Base-by-base conservation (phyloP, 2,888 invertebrate genomes). In the Oxyteleia sp. region DNA sequence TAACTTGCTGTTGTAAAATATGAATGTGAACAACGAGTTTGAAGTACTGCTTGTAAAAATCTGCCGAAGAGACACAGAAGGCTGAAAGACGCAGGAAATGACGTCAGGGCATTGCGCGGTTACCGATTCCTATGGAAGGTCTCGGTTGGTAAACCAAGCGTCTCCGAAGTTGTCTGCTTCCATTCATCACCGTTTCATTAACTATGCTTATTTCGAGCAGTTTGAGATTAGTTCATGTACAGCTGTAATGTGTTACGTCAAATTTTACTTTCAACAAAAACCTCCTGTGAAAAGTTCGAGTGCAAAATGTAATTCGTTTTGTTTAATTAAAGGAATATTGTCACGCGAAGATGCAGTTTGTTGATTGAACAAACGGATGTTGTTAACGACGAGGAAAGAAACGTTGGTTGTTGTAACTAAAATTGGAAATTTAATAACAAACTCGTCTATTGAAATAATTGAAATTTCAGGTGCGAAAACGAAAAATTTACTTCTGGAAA, bases 91-190 rank as follows among this genome's bases (percentile, higher is more conserved):
- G 86, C 82, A 90, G 92, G 92, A 92, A 91, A 81, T 91, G 92
- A 92, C 90, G 91, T 91, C 90, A 90, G 82, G 85, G 86, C 86
- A 89, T 89, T 90, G 90, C 89, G 90, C 89, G 88, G 88, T 89
- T 88, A 87, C 88, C 86, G 87, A 87, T 88, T 87, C 87, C 86
- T 84, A 87, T 84, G 86, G 87, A 87, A 88, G 87, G 90, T 91
- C 88, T 88, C 91, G 92, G 90, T 91, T 92, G 92, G 89, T 89
- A 92, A 89, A 87, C 90, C 92, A 92, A 89, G 92, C 92, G 92
- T 90, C 88, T 82, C 89, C 81, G 69, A 80, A 84, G 68, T 75
- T 86, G 84, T 84, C 87, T 83, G 69, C 80, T 85, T 85, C 83
- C 74, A 87, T 87, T 85, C 86, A 71, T 84, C 71, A 57, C 74